Base-by-base conservation (phyloP, 2,113 vertebrate genomes). In the Myotis lucifugus region DNA sequence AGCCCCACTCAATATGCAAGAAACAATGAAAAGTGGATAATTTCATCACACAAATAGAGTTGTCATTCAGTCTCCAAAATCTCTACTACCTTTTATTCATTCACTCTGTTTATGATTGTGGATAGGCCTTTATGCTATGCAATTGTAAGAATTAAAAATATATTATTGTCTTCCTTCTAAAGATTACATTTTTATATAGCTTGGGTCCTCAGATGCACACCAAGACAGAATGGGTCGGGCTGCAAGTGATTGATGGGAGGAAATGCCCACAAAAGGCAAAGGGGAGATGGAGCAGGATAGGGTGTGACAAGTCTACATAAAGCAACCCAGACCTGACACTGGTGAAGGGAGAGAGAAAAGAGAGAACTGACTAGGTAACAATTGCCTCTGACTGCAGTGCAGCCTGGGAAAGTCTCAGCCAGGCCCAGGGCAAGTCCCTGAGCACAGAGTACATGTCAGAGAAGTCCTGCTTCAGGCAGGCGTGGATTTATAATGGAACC, bases 21-120 rank as follows among this genome's bases (percentile, higher is more conserved):
- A 59, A 95, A 74, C 9, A 83, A 23, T 54, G 2, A 59, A 78
- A 77, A 59, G 21, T 76, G 23, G 12, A n/a, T 50, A 40, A 89
- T 82, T 72, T 77, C 54, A 83, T 73, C n/a, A 66, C 29, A 91
- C 8, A 54, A 21, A 6, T 61, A 46, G 42, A 4, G 76, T 85
- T 95, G 64, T 59, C 2, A 32, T 86, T 70, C n/a, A 15, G 25
- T 76, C 18, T 54, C 50, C 42, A 88, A 61, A 88, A 91, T 52
- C 23, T 37, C 32, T 72, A 3, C 7, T 70, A 37, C 14, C 2
- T 67, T 78, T 85, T 94, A 17, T 40, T 79, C 2, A 61, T 67
- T 84, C 66, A 54, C 23, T 85, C 32, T 64, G 15, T 72, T 29
- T 76, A 74, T 89, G 29, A n/a, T 70, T 52, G n/a, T 19, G 15